A percentile compares a stretch with the other conserved stretches of the same genome.
Conservation (phyloP, 2,113 vertebrate genomes). For the Ciconia boyciana region DNA sequence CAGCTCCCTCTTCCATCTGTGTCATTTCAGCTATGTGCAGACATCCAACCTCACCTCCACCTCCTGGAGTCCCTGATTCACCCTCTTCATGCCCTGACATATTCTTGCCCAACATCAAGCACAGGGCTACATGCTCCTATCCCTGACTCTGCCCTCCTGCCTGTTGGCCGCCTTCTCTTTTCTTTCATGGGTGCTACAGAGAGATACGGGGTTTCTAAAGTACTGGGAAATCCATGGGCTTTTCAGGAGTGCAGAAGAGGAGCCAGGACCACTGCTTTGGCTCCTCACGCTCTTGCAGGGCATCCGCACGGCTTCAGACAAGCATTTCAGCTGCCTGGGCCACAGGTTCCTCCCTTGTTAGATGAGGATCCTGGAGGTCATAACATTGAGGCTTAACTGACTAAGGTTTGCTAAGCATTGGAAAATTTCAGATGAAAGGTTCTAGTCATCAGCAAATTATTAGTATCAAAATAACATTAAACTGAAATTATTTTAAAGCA, state of each 20-base stretch:
- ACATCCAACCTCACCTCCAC: neutral
- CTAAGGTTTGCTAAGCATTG: neutral
- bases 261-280: neutral
- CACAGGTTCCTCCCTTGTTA: neutral
- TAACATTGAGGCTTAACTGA: neutral
- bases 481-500: neutral
- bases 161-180: neutral
- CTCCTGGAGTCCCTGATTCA: neutral
- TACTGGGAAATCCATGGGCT: neutral
- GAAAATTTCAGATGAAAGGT: neutral
- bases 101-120: neutral
- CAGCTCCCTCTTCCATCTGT: neutral
- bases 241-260: neutral
- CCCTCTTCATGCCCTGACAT: neutral
- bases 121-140: neutral
- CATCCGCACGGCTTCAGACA: neutral
- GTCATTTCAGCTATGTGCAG: neutral
- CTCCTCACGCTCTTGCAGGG: neutral
- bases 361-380: neutral
- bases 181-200: neutral
- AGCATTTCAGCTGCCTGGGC: neutral
- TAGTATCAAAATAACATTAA: neutral
- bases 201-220: accelerated
- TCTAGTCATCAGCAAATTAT: neutral
- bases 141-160: neutral